Percentiles rank a stretch among this genome's conserved stretches.
These are phyloP conservation scores for Oryctes rhinoceros DNA, from an alignment of 1,140 invertebrate species.

Conservation along the genomic window DNA sequence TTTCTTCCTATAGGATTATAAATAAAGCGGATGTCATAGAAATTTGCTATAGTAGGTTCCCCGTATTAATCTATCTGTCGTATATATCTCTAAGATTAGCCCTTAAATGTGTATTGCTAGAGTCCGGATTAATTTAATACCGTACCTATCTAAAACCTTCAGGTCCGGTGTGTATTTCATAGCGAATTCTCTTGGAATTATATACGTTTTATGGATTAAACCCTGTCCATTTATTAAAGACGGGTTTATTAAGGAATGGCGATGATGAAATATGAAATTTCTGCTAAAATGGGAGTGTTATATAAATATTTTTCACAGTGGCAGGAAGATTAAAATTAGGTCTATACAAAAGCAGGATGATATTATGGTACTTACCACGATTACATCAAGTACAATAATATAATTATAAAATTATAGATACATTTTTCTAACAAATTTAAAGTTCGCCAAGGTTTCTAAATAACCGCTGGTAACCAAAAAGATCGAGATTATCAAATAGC, in stretches of 20 bases:
- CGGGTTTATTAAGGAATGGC: neutral
- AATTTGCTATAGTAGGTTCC: neutral
- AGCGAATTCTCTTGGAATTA: neutral
- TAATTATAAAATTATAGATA: too few relatives aligned
- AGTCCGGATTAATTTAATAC: constrained; percentile 6
- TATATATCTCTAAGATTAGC: constrained; percentile 15
- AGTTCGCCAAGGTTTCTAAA: too few relatives aligned
- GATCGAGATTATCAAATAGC: too few relatives aligned
- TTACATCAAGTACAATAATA: neutral
- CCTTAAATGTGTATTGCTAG: constrained; percentile 2
- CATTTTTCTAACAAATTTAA: too few relatives aligned
- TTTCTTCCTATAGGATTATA: neutral
- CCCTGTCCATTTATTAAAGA: neutral
- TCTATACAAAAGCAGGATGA: too few relatives aligned
- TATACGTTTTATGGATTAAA: neutral
- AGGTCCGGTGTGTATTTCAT: neutral
- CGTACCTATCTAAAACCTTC: constrained; percentile 1
- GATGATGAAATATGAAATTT: too few relatives aligned
- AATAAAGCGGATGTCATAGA: neutral
- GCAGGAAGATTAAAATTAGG: too few relatives aligned
- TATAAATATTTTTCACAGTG: too few relatives aligned
- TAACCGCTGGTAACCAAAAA: too few relatives aligned
- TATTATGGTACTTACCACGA: neutral
- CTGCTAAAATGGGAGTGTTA: too few relatives aligned
- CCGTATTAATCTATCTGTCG: neutral